phyloP scores from a whole-genome alignment of 1,140 invertebrate genomes.

The Belonocnema kinseyi region DNA sequence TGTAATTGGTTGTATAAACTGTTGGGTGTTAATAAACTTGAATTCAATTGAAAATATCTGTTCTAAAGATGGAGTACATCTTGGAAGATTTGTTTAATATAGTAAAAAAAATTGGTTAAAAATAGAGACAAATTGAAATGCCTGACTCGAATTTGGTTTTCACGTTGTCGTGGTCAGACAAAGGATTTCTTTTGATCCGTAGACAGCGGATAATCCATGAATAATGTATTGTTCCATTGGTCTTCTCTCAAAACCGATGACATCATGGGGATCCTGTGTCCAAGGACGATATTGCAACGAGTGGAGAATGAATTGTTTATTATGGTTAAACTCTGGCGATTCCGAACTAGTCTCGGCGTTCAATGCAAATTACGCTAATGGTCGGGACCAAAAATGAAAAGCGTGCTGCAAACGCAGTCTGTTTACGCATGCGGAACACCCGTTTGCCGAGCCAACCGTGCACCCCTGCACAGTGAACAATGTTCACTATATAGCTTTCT shows the following conservation, averaged over 20 bases:
- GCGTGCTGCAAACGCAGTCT: constrained; percentile 20
- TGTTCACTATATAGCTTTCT: not conserved
- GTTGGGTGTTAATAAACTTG: no score
- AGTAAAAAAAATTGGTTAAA: no score
- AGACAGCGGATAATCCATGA: constrained; percentile 5
- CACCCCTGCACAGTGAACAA: not conserved
- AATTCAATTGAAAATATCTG: no score
- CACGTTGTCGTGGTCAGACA: not conserved
- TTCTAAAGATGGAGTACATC: no score
- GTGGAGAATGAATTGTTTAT: constrained; percentile 7
- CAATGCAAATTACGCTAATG: constrained; percentile 18
- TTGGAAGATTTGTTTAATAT: no score
- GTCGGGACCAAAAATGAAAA: constrained; percentile 22
- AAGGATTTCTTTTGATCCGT: constrained; percentile 2
- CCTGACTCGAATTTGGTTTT: no score
- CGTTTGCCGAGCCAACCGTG: constrained; percentile 1
- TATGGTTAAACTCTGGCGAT: constrained; percentile 1
- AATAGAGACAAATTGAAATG: no score
- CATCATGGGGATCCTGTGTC: constrained; percentile 14
- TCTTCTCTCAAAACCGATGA: constrained; percentile 6
- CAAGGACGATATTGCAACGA: constrained; percentile 13
- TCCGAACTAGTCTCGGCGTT: not conserved
- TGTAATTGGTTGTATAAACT: no score
- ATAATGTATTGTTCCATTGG: constrained; percentile 17
- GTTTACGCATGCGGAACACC: constrained; percentile 23